Conservation (phyloP, 2,113 vertebrate genomes). For the Trochalopteron elliotii region DNA sequence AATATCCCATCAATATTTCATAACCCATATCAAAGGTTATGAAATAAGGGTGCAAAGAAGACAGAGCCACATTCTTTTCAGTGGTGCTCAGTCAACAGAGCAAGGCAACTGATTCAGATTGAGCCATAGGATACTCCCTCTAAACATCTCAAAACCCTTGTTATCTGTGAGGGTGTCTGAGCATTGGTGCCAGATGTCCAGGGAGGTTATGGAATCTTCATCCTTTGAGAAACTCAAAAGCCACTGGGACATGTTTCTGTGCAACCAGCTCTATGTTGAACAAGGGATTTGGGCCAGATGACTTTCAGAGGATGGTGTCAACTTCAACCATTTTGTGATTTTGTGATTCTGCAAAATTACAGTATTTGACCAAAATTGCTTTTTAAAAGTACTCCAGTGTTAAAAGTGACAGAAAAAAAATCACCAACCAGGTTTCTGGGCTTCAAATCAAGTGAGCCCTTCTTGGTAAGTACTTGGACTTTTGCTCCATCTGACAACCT, state of each 20-base stretch:
- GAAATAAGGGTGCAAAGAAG: not conserved
- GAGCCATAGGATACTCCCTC: not conserved
- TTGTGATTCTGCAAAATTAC: not conserved
- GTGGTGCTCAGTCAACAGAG: not conserved
- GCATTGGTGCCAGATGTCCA: accelerated
- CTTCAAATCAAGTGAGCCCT: not conserved
- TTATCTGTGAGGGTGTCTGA: not conserved
- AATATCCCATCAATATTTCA: too few relatives aligned
- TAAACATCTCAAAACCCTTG: not conserved
- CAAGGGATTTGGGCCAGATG: not conserved
- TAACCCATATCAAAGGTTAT: too few relatives aligned
- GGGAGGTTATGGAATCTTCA: not conserved
- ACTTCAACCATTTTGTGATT: not conserved
- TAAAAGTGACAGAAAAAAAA: not conserved
- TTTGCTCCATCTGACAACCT: not conserved
- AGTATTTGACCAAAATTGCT: not conserved
- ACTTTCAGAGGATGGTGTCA: not conserved
- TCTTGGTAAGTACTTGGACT: not conserved
- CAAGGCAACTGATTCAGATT: too few relatives aligned
- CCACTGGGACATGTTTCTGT: not conserved
- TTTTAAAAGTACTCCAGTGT: not conserved
- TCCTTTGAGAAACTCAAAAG: not conserved
- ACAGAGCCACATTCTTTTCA: not conserved
- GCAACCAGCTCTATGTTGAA: accelerated
- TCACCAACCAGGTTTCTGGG: not conserved